These are phyloP conservation scores for Gulo gulo DNA, from an alignment of 2,113 vertebrate genomes.

Conservation along the genomic window DNA sequence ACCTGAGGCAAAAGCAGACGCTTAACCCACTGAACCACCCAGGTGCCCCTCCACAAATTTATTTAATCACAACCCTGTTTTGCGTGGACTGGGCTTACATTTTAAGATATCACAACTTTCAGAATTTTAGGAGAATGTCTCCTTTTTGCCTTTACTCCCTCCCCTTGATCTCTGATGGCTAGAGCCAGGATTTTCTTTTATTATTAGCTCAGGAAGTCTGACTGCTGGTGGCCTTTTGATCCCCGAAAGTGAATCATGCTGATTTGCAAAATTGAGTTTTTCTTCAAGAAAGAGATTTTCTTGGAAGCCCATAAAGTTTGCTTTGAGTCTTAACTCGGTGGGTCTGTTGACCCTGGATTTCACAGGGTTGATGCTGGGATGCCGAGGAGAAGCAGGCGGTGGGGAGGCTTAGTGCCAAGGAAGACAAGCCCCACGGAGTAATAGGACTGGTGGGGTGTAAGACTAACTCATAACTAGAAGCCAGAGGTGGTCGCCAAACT, in stretches of 20 bases:
- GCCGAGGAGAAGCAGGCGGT: not conserved
- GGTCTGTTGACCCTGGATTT: not conserved
- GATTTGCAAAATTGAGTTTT: slow-evolving; percentile 44
- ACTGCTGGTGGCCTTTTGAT: not conserved
- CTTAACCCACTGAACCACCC: not conserved
- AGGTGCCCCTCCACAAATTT: not conserved
- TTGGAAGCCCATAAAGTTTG: slow-evolving; percentile 18
- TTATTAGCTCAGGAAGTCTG: slow-evolving; percentile 28
- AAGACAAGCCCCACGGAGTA: not conserved
- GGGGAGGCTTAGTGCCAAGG: not conserved
- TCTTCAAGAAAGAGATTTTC: slow-evolving; percentile 47
- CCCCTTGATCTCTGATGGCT: not conserved
- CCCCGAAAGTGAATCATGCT: slow-evolving; percentile 36
- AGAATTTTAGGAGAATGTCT: slow-evolving; percentile 14
- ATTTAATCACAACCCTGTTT: not conserved
- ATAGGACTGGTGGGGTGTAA: not conserved
- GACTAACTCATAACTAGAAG: slow-evolving; percentile 7
- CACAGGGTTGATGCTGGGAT: not conserved
- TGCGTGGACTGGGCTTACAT: not conserved
- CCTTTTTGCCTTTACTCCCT: not conserved
- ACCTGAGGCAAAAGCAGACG: not conserved
- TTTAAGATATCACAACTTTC: slow-evolving; percentile 17
- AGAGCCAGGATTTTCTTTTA: slow-evolving; percentile 38
- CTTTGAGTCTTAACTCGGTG: not conserved
- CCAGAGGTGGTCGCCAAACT: not conserved